Conservation (phyloP, 2,113 vertebrate species). For the Potamarius usumacintae region DNA sequence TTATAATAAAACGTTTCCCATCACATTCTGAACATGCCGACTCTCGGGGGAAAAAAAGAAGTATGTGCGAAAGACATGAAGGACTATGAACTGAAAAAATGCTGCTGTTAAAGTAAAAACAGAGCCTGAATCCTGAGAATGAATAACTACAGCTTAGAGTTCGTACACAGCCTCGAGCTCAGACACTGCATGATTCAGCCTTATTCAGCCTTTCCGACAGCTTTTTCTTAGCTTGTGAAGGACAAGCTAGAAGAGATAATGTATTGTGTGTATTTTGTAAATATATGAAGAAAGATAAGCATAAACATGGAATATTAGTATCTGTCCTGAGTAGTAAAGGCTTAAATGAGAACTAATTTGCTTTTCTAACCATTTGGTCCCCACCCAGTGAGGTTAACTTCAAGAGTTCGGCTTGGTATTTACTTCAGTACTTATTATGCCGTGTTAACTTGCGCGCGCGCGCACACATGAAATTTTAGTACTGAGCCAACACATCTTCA, state of each 20-base stretch:
- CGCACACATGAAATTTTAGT: background rate
- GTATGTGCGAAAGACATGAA: background rate
- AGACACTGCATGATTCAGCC: constrained; percentile 32
- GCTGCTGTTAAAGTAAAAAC: background rate
- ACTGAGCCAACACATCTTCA: constrained; percentile 16
- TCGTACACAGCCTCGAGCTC: background rate
- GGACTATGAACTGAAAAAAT: background rate
- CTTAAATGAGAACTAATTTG: constrained; percentile 30
- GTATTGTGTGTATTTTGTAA: background rate
- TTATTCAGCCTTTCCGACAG: constrained; percentile 36
- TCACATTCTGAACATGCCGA: constrained; percentile 6
- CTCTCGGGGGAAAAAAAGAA: background rate
- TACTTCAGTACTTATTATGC: constrained; percentile 31
- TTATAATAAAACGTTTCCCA: background rate
- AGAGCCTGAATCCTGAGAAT: background rate
- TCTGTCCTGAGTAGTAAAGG: constrained; percentile 22
- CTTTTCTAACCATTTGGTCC: constrained; percentile 41
- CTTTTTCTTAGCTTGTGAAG: constrained; percentile 20
- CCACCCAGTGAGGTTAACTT: constrained; percentile 48
- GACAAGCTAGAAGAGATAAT: constrained; percentile 9
- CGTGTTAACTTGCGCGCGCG: constrained; percentile 21
- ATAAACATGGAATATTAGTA: constrained; percentile 11
- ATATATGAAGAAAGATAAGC: background rate
- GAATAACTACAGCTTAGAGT: background rate
- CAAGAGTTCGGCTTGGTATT: constrained; percentile 41